Percentiles rank a stretch among this genome's conserved stretches.
Evolutionary conservation across 1,140 invertebrate species (phyloP).

Genomic region (Drosophila sp.): DNA sequence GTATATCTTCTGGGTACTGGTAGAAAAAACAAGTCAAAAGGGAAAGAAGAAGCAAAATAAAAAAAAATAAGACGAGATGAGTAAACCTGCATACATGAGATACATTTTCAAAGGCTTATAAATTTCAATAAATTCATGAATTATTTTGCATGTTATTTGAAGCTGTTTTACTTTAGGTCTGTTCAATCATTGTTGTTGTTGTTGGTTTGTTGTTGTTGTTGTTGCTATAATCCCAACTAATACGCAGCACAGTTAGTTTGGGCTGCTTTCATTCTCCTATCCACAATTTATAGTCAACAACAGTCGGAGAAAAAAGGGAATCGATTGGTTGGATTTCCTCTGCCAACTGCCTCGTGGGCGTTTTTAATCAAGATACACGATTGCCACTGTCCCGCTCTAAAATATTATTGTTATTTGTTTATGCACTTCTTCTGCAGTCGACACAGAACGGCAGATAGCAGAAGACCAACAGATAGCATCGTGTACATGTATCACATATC

Average conservation of each 20-base stretch:
- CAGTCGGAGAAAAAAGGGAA: conserved; percentile 8
- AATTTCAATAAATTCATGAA: conserved; percentile 81
- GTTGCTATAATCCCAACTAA: conserved; percentile 59
- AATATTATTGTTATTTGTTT: conserved; percentile 60
- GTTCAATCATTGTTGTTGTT: conserved; percentile 20
- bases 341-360: conserved; percentile 38
- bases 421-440: conserved; percentile 35
- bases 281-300: conserved; percentile 51
- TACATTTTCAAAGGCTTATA: conserved; percentile 59
- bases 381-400: conserved; percentile 38
- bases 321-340: conserved; percentile 40
- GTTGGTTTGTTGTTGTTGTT: conserved; percentile 23
- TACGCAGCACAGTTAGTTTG: conserved; percentile 54
- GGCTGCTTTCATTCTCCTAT: conserved; percentile 22
- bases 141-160: conserved; percentile 67
- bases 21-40: no score
- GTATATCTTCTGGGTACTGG: no score
- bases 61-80: neutral
- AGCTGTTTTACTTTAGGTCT: conserved; percentile 40
- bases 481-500: conserved; percentile 11
- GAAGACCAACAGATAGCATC: conserved; percentile 6
- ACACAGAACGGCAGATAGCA: neutral
- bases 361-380: conserved; percentile 70
- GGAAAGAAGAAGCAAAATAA: neutral
- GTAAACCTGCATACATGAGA: conserved; percentile 36